phyloP scores from a whole-genome alignment of 92 coral and sea anemone species.

The Paramuricea clavata region DNA sequence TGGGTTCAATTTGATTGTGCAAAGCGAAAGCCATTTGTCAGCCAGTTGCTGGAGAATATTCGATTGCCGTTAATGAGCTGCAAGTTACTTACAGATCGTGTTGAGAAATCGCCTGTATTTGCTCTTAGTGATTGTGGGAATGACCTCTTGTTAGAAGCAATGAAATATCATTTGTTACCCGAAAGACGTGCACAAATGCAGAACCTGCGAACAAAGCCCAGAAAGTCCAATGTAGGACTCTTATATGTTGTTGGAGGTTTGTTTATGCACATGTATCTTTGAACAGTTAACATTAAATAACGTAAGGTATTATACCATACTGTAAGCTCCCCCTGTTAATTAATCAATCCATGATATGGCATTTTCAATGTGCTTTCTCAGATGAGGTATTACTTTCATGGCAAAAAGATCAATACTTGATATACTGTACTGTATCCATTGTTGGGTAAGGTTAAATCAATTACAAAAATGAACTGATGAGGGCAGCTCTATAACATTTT shows the following conservation, averaged over 20 bases:
- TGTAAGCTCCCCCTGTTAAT: too few relatives aligned
- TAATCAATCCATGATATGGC: too few relatives aligned
- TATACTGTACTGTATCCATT: too few relatives aligned
- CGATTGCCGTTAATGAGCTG: conserved; percentile 85
- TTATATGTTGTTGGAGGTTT: conserved; percentile 96
- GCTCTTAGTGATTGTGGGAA: conserved; percentile 80
- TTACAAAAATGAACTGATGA: too few relatives aligned
- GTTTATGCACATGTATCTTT: not conserved
- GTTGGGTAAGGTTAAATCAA: too few relatives aligned
- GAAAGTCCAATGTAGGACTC: conserved; percentile 91
- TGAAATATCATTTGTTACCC: conserved; percentile 94
- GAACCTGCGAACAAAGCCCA: conserved; percentile 80
- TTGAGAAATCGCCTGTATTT: conserved; percentile 89
- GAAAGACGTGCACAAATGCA: conserved; percentile 86
- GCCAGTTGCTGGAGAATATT: conserved; percentile 71
- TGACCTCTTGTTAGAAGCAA: conserved; percentile 91
- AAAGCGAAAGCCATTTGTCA: conserved; percentile 71
- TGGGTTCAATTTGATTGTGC: conserved; percentile 84
- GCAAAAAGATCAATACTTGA: too few relatives aligned
- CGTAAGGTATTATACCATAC: too few relatives aligned
- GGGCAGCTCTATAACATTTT: too few relatives aligned
- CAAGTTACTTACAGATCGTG: conserved; percentile 86
- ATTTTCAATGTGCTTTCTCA: too few relatives aligned
- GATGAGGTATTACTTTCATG: too few relatives aligned
- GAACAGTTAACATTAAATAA: too few relatives aligned